Evolutionary conservation across 2,888 invertebrate genomes (phyloP), one percentile per base, ranked within the genome.

Genomic region (Ceratothoa steindachneri): DNA sequence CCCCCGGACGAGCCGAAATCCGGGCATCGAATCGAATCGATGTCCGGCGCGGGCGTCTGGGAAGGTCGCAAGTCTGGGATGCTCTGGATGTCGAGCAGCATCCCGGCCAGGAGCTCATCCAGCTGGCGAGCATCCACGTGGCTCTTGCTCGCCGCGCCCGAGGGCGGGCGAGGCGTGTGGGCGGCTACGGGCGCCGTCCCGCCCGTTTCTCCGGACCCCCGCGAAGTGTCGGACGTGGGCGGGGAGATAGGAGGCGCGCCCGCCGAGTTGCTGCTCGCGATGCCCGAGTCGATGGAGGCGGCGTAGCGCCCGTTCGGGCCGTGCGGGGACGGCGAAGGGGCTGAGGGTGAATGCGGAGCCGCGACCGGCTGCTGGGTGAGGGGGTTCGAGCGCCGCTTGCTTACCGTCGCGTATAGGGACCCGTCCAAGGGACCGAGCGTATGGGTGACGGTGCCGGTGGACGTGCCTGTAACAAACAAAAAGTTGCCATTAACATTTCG

Each of bases 381-480:
- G 75, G 81, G 28, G 81, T 74, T 67, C 81, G 82, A 81, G 72
- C 82, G 82, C 81, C 83, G 83, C 82, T 86, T 86, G 81, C 83
- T 81, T 71, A 87, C 84, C 51, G 86, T 86, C 72, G 94, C 93
- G 88, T 95, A 94, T 82, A 94, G 89, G 82, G 93, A 93, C 81
- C 94, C 94, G 89, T 94, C 93, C 82, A 93, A 87, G 64, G 93
- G 93, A 53, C 93, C 93, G 84, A 91, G 90, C 65, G 91, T 92
- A 85, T 92, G 91, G 51, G 77, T 74, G 67, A 76, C 78, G 2
- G 70, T 60, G 53, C 68, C 71, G 12, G 19, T 67, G 28, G 30
- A 55, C 0, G 60, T 60, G 52, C 70, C 77, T 79, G 75, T 5
- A 74, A 73, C 30, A 69, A 12, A 67, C 29, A 66, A 30, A 66